Evolutionary conservation across 2,113 vertebrate genomes (phyloP).

Genomic region (Brachyhypopomus occidentalis): DNA sequence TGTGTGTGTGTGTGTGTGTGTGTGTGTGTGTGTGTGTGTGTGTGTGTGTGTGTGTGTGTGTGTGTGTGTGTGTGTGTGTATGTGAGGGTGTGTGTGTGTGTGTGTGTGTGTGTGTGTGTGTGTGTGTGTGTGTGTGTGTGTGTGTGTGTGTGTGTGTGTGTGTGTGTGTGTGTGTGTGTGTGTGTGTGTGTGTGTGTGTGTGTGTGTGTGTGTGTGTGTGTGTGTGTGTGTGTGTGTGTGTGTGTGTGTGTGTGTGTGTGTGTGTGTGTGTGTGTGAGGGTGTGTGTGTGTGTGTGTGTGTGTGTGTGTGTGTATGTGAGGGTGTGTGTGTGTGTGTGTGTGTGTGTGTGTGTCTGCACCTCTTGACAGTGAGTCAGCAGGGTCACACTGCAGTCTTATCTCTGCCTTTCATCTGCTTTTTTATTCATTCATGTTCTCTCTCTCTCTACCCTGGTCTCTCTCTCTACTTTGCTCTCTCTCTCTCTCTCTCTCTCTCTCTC

Average conservation of each 20-base stretch:
- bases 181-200: too few species aligned
- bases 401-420: constrained; percentile 51
- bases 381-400: constrained; percentile 51
- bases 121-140: too few species aligned
- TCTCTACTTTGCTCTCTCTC: background rate
- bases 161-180: too few species aligned
- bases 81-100: constrained; percentile 23
- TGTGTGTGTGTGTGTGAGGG: constrained; percentile 9
- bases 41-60: constrained; percentile 17
- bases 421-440: constrained; percentile 39
- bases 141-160: too few species aligned
- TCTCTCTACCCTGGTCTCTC: background rate
- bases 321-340: constrained; percentile 38
- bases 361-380: constrained; percentile 55
- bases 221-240: constrained; percentile 17
- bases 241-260: background rate
- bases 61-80: constrained; percentile 43
- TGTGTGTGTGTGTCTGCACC: constrained; percentile 54
- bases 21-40: background rate
- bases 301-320: constrained; percentile 39
- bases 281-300: constrained; percentile 23
- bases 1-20: constrained; percentile 26
- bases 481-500: constrained; percentile 5
- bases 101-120: constrained; percentile 31
- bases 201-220: background rate